phyloP scores from a whole-genome alignment of 2,888 invertebrate species.

The Lumbricus terrestris region DNA sequence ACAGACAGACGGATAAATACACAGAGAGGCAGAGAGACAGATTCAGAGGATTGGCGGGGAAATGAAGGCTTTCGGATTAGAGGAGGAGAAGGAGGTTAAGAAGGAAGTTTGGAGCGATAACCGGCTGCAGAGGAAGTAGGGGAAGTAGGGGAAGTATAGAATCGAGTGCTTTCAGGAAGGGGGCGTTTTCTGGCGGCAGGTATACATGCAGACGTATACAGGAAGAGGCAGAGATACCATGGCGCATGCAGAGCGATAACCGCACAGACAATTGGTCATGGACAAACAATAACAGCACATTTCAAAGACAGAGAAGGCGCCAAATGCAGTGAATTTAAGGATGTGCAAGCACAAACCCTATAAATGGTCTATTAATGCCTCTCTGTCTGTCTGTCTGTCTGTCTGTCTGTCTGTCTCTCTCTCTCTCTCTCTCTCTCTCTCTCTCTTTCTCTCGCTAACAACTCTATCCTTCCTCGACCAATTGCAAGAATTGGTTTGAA shows the following conservation, averaged over 20 bases:
- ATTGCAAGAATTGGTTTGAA: not conserved
- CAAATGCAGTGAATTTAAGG: not conserved
- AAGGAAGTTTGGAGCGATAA: not conserved
- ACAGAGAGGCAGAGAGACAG: not conserved
- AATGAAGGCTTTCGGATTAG: not conserved
- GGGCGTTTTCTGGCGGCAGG: not conserved
- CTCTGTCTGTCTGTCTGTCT: too few relatives aligned
- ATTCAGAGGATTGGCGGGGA: not conserved
- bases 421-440: too few relatives aligned
- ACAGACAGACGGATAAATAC: not conserved
- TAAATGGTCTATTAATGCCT: too few relatives aligned
- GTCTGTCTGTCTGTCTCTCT: too few relatives aligned
- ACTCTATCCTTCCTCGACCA: not conserved
- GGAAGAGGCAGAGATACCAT: too few relatives aligned
- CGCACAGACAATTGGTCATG: too few relatives aligned
- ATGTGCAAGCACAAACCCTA: not conserved
- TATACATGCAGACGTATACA: not conserved
- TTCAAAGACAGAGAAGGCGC: not conserved
- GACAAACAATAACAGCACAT: not conserved
- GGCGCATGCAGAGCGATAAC: too few relatives aligned
- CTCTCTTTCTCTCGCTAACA: not conserved
- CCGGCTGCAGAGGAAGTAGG: not conserved
- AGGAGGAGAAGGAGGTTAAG: not conserved
- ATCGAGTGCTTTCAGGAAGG: not conserved
- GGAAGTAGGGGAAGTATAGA: too few relatives aligned